A percentile compares a stretch with the other conserved stretches of the same genome.
Conservation (phyloP, 2,888 invertebrate genomes). For the Lagria hirta region DNA sequence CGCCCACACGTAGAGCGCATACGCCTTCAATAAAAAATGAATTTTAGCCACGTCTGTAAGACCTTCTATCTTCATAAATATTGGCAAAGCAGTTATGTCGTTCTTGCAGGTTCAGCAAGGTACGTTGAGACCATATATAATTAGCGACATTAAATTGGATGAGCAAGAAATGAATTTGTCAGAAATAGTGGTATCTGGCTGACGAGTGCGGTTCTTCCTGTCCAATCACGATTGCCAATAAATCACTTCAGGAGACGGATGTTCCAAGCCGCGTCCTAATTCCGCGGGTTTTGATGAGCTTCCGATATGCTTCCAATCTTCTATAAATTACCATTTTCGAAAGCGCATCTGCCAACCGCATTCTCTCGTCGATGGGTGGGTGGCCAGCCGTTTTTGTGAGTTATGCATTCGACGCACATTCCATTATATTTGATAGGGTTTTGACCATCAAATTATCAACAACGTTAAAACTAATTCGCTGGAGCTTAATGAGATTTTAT, state of each 20-base stretch:
- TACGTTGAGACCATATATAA: too few species aligned
- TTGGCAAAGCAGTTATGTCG: too few species aligned
- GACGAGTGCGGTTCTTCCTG: conserved; percentile 35
- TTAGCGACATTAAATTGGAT: conserved; percentile 8
- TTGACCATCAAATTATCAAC: conserved; percentile 24
- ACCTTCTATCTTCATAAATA: too few species aligned
- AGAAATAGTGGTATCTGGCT: conserved; percentile 22
- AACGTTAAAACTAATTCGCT: conserved; percentile 16
- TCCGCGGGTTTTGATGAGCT: conserved; percentile 52
- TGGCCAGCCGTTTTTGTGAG: conserved; percentile 45
- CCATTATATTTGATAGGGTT: conserved; percentile 23
- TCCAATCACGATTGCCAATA: conserved; percentile 40
- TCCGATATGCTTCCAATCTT: conserved; percentile 51
- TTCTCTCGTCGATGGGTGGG: too few species aligned
- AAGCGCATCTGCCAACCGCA: conserved; percentile 43
- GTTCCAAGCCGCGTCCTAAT: conserved; percentile 48
- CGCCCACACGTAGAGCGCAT: too few species aligned
- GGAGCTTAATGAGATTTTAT: conserved; percentile 16
- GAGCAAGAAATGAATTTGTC: conserved; percentile 12
- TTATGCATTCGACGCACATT: conserved; percentile 34
- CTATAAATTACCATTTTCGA: conserved; percentile 47
- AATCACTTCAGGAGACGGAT: conserved; percentile 46
- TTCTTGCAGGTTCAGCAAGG: too few species aligned
- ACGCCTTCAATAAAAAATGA: too few species aligned
- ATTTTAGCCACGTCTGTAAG: too few species aligned